Conservation (phyloP, 1,140 invertebrate genomes). For the Eueides isabella region DNA sequence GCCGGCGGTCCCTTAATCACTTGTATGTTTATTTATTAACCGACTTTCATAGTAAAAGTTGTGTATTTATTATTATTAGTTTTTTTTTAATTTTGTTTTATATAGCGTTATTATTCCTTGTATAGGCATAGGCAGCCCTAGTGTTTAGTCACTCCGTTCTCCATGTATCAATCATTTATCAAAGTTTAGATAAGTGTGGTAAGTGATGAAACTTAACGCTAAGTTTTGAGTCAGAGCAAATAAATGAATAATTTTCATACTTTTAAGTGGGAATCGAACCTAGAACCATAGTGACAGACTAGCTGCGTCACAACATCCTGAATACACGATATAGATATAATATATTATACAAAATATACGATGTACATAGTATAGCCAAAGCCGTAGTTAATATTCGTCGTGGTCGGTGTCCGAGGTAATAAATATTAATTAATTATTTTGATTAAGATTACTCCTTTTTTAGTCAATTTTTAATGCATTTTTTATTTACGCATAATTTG, state of each 20-base stretch:
- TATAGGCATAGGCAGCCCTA: neutral
- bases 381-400: neutral
- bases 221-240: no score
- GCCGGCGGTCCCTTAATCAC: constrained; percentile 72
- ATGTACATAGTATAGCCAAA: neutral
- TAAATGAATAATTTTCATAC: no score
- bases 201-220: no score
- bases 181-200: no score
- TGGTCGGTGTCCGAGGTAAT: constrained; percentile 1
- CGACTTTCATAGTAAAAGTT: constrained; percentile 45
- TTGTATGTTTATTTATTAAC: constrained; percentile 74
- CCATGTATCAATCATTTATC: no score
- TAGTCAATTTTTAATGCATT: neutral
- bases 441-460: constrained; percentile 4
- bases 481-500: neutral
- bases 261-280: no score
- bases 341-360: no score
- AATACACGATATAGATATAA: no score
- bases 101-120: no score
- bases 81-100: neutral
- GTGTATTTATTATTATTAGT: constrained; percentile 24
- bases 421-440: constrained; percentile 9
- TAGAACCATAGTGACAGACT: no score
- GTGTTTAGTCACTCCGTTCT: neutral
- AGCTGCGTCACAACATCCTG: no score